Conservation (phyloP, 2,113 vertebrate genomes). For the human (Homo sapiens) region DNA sequence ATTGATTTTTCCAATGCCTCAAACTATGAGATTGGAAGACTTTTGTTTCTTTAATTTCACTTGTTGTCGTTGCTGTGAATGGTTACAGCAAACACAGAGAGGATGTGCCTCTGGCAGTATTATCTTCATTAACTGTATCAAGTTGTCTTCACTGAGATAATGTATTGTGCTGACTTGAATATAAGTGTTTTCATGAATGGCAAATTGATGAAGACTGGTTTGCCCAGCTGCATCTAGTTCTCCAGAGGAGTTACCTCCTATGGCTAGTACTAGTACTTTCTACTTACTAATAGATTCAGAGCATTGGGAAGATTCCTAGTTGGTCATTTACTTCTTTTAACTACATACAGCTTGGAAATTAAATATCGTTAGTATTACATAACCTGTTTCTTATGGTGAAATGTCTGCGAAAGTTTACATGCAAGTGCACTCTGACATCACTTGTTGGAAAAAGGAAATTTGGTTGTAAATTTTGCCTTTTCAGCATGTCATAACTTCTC, state of each 20-base stretch:
- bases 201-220: background rate
- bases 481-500: background rate
- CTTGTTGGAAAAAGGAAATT: constrained; percentile 7
- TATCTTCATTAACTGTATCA: background rate
- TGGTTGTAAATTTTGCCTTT: background rate
- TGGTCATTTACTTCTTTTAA: background rate
- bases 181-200: constrained; percentile 2
- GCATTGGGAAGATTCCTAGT: background rate
- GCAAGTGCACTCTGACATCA: background rate
- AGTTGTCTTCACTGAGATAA: background rate
- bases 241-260: background rate
- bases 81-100: background rate
- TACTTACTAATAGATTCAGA: background rate
- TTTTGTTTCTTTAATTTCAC: background rate
- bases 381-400: background rate
- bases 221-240: background rate
- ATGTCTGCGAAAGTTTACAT: background rate
- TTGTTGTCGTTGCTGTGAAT: background rate
- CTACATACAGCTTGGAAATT: background rate
- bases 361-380: background rate
- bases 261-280: background rate
- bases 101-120: background rate
- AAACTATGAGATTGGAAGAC: background rate
- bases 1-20: background rate
- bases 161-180: background rate